Conservation (phyloP, 2,797 vertebrate species). For the Taenioides sp. region DNA sequence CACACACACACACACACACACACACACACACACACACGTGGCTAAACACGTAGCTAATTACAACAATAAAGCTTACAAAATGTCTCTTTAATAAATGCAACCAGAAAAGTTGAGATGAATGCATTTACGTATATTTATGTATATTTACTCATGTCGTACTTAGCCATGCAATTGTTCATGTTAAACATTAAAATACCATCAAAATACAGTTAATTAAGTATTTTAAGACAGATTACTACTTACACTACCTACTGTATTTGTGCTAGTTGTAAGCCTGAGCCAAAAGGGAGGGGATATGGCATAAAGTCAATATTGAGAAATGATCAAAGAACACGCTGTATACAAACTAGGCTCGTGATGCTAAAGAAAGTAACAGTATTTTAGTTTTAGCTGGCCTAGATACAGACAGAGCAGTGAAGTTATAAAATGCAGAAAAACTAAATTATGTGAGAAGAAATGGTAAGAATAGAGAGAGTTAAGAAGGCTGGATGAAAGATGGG, state of each 20-base stretch:
- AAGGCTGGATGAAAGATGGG: constrained; percentile 43
- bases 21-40: constrained; percentile 8
- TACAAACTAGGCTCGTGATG: constrained; percentile 20
- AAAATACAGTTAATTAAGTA: neutral
- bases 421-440: constrained; percentile 20
- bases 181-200: neutral
- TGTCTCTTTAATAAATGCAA: neutral
- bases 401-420: constrained; percentile 37
- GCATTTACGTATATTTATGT: neutral
- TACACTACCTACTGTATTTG: neutral
- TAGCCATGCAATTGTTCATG: neutral
- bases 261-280: neutral
- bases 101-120: neutral
- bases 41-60: too few species aligned
- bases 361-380: constrained; percentile 23
- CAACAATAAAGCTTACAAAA: constrained; percentile 45
- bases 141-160: neutral
- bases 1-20: constrained; percentile 8
- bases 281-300: neutral
- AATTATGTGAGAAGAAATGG: constrained; percentile 46
- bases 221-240: neutral
- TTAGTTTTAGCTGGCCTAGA: constrained; percentile 59
- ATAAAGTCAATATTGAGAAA: neutral
- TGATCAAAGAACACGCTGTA: constrained; percentile 12
- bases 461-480: constrained; percentile 41